Conservation (phyloP, 2,113 vertebrate species). For the Callochromis pleurospilus region DNA sequence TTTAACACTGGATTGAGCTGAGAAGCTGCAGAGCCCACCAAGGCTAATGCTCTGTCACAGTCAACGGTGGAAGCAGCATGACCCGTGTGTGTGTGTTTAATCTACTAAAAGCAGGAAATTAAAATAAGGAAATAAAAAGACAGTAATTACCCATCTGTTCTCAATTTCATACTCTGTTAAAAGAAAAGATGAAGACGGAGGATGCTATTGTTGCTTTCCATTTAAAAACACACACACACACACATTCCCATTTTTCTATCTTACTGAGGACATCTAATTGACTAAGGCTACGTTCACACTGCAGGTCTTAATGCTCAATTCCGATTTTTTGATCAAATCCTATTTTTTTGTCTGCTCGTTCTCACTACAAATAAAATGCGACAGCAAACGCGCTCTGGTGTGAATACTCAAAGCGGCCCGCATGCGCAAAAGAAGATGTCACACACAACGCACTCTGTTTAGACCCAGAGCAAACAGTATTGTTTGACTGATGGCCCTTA, state of each 20-base stretch:
- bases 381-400: no score
- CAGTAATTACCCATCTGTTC: not conserved
- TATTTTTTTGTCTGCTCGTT: no score
- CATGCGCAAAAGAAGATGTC: no score
- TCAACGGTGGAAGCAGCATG: not conserved
- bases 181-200: not conserved
- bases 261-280: not conserved
- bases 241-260: not conserved
- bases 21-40: not conserved
- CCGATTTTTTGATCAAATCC: no score
- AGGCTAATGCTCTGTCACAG: slow-evolving; percentile 22
- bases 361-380: no score
- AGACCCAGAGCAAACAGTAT: no score
- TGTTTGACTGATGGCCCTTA: no score
- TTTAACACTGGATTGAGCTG: slow-evolving; percentile 15
- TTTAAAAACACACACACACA: not conserved
- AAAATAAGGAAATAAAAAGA: not conserved
- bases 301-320: no score
- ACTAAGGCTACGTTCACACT: no score
- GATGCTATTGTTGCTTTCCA: not conserved
- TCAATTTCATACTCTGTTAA: slow-evolving; percentile 2
- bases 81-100: not conserved
- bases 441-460: no score
- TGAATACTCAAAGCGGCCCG: no score
- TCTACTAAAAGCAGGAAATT: not conserved